Evolutionary conservation across 2,888 invertebrate species (phyloP), one percentile per base, ranked within the genome.

Genomic region (Scrobipalpa atriplicella): DNA sequence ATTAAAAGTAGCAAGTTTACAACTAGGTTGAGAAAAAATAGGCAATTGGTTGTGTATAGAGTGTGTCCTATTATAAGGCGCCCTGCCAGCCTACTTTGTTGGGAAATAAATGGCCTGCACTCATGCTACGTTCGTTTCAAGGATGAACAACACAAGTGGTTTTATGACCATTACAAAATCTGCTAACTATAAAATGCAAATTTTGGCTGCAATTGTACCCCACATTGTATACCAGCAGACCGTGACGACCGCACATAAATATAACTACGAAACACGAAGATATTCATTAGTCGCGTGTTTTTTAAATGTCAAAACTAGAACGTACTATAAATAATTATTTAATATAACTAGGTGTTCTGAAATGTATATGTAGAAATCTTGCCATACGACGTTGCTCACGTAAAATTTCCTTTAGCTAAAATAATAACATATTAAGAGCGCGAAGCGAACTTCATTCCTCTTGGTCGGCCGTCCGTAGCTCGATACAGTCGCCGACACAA

Each of bases 201-300:
- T 92, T 84, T 81, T 67, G 70, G 77, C 75, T 87, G 87, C 88
- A 87, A 86, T 87, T 87, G 88, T 84, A 81, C 77, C 80, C 86
- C 84, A 87, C 86, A 86, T 79, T 79, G 82, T 78, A 70, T 73
- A 75, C 73, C 81, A 76, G 66, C 85, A 81, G 89, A 90, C 85
- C 90, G 82, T 85, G 81, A 84, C 90, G 81, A 73, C 78, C 65
- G 51, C 51, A 67, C 64, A 65, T 77, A 79, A 79, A 76, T 72
- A 79, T 71, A 73, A 70, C 71, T 41, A 56, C 41, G 41, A 41
- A 64, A 75, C 75, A 79, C 78, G 72, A 83, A 84, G 84, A 84
- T 84, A 81, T 83, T 82, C 80, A 86, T 85, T 85, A 84, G 73
- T 76, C 71, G 70, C 74, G 75, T 75, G 78, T 80, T 81, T 16